Evolutionary conservation across 2,113 vertebrate genomes (phyloP).

Genomic region (Montifringilla adamsi): DNA sequence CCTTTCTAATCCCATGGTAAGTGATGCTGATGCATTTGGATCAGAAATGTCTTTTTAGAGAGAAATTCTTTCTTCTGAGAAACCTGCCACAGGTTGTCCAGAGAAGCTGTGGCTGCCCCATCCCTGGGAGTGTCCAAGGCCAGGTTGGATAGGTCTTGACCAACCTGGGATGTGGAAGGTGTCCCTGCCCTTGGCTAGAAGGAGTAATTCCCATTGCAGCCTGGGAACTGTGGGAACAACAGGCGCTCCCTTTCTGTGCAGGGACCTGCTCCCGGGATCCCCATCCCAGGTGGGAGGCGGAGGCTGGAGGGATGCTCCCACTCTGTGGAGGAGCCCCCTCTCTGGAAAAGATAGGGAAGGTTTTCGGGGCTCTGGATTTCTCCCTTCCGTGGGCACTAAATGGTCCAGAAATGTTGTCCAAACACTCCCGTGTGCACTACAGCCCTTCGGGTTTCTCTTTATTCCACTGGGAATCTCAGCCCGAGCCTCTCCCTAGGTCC

Average conservation of each 20-base stretch:
- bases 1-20: not conserved
- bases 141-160: not conserved
- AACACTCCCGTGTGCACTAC: rapidly evolving
- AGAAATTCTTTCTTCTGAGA: not conserved
- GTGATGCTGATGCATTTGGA: not conserved
- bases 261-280: rapidly evolving
- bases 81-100: not conserved
- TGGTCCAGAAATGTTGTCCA: not conserved
- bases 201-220: not conserved
- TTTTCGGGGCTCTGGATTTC: not conserved
- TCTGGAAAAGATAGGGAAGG: no score
- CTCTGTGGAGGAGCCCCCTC: rapidly evolving
- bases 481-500: not conserved
- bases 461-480: not conserved
- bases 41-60: not conserved
- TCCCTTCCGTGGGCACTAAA: not conserved
- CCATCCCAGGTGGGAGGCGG: not conserved
- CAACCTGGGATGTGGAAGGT: not conserved
- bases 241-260: rapidly evolving
- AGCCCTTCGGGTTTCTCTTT: not conserved
- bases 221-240: not conserved
- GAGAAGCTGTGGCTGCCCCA: not conserved
- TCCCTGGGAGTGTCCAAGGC: not conserved
- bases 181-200: not conserved
- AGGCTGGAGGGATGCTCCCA: no score